Percentiles rank a stretch among this genome's conserved stretches.
These are phyloP conservation scores for Scartelaos histophorus DNA, from an alignment of 2,113 vertebrate species.

Conservation along the genomic window DNA sequence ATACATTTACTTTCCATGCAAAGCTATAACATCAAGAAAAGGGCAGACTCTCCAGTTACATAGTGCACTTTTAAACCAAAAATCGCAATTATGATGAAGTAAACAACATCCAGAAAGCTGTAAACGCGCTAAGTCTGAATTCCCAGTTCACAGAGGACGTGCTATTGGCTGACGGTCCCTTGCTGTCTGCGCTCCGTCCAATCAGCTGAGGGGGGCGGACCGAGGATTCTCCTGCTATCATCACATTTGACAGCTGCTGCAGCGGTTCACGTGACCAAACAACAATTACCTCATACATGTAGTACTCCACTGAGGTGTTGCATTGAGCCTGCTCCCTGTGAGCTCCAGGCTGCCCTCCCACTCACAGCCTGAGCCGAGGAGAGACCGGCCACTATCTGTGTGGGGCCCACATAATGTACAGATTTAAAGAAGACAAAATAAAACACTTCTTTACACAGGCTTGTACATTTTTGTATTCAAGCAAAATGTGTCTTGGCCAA, in stretches of 20 bases:
- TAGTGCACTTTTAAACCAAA: too few relatives aligned
- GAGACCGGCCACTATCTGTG: not conserved
- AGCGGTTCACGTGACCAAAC: slow-evolving; percentile 80
- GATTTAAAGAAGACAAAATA: not conserved
- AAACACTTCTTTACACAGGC: too few relatives aligned
- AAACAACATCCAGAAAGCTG: not conserved
- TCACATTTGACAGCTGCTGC: slow-evolving; percentile 80
- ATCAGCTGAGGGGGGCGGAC: slow-evolving; percentile 68
- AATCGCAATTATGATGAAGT: too few relatives aligned
- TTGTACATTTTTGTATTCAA: too few relatives aligned
- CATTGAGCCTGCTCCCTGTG: slow-evolving; percentile 19
- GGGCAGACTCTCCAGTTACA: too few relatives aligned
- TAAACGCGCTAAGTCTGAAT: not conserved
- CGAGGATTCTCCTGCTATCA: slow-evolving; percentile 55
- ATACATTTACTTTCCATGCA: too few relatives aligned
- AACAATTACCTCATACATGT: slow-evolving; percentile 81
- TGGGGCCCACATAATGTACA: not conserved
- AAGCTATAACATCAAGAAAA: too few relatives aligned
- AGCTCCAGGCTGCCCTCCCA: not conserved
- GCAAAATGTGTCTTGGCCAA: too few relatives aligned
- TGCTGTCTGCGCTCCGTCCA: slow-evolving; percentile 54
- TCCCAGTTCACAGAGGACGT: not conserved
- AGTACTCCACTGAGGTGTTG: slow-evolving; percentile 57
- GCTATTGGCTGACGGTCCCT: slow-evolving; percentile 71
- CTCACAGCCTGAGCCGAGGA: not conserved